phyloP scores from a whole-genome alignment of 2,113 vertebrate genomes.

The Myrmecophaga tridactyla region DNA sequence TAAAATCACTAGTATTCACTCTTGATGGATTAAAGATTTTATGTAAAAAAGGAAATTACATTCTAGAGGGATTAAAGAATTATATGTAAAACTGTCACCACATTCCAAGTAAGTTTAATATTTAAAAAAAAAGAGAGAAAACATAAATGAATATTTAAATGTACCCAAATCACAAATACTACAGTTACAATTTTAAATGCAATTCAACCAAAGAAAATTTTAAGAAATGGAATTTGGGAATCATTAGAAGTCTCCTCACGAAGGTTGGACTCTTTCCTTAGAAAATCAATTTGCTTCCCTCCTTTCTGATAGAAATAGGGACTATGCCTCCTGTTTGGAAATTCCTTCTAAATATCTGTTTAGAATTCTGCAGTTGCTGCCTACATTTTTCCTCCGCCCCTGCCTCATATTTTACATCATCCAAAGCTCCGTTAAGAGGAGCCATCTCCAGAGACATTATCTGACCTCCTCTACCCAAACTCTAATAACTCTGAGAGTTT shows the following conservation, averaged over 20 bases:
- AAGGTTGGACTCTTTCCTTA: background rate
- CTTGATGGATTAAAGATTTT: background rate
- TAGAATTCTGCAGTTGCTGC: conserved; percentile 39
- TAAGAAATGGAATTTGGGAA: background rate
- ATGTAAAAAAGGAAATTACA: background rate
- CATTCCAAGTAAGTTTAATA: conserved; percentile 34
- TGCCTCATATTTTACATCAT: background rate
- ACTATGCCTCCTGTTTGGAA: conserved; percentile 47
- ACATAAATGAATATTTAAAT: background rate
- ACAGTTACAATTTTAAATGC: background rate
- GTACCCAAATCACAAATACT: conserved; percentile 21
- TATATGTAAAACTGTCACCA: background rate
- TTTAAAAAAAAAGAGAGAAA: background rate
- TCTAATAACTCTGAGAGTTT: conserved; percentile 60
- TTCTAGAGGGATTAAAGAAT: conserved; percentile 18
- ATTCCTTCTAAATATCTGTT: conserved; percentile 57
- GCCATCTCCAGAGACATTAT: conserved; percentile 59
- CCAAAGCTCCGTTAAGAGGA: conserved; percentile 55
- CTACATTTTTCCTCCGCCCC: background rate
- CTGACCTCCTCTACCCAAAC: conserved; percentile 58
- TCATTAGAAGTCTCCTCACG: conserved; percentile 21
- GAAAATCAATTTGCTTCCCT: conserved; percentile 44
- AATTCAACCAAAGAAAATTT: background rate
- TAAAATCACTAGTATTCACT: conserved; percentile 16
- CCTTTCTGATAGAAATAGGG: background rate